Conservation (phyloP, 2,113 vertebrate genomes). For the Austrofundulus limnaeus region DNA sequence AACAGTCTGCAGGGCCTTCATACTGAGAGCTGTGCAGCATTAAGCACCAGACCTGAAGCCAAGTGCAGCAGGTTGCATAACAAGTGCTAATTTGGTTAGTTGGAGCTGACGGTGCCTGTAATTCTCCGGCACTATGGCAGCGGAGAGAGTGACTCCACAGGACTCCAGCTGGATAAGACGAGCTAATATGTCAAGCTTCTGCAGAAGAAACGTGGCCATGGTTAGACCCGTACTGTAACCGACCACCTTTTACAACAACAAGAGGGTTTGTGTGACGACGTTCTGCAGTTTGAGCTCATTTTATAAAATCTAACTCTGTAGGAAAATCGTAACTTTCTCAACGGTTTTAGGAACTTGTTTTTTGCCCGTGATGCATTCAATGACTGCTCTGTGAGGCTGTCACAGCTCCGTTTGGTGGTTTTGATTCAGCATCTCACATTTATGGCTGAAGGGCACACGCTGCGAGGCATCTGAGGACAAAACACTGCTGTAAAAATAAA, state of each 20-base stretch:
- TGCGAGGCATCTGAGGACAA: constrained; percentile 18
- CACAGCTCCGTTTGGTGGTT: constrained; percentile 11
- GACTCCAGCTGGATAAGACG: constrained; percentile 49
- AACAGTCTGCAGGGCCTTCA: not conserved
- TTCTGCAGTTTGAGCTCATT: not conserved
- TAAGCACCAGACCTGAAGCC: constrained; percentile 44
- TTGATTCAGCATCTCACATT: constrained; percentile 12
- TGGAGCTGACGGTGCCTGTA: constrained; percentile 56
- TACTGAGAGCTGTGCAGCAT: constrained; percentile 33
- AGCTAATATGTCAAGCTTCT: constrained; percentile 67
- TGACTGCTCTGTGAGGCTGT: not conserved
- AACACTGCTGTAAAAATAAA: constrained; percentile 2
- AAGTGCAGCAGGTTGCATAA: constrained; percentile 70
- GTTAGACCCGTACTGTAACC: too few species aligned
- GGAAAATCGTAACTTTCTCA: not conserved
- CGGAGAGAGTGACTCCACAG: constrained; percentile 40
- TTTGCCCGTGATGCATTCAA: constrained; percentile 1
- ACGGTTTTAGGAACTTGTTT: not conserved
- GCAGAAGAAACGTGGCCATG: constrained; percentile 28
- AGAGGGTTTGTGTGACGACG: not conserved
- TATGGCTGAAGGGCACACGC: constrained; percentile 8
- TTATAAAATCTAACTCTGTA: not conserved
- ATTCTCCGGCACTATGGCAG: constrained; percentile 62
- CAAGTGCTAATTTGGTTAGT: constrained; percentile 74
- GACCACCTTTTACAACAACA: not conserved